Conservation (phyloP, 1,140 invertebrate genomes). For the Zaprionus lachaisei region DNA sequence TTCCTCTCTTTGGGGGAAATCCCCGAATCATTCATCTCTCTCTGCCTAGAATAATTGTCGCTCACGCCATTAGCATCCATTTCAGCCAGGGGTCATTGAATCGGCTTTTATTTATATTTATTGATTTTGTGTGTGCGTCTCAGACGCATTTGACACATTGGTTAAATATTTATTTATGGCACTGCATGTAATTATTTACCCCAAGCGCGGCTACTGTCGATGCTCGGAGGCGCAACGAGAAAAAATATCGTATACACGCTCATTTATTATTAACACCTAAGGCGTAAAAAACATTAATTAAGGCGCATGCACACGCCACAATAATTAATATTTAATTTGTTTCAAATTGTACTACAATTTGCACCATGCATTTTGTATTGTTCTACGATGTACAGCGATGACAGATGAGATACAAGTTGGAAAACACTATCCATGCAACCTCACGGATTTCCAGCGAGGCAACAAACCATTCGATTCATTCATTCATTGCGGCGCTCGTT, state of each 20-base stretch:
- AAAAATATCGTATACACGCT: constrained; percentile 41
- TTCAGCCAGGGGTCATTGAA: background rate
- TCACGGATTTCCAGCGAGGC: constrained; percentile 24
- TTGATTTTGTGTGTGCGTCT: constrained; percentile 2
- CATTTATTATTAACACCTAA: constrained; percentile 72
- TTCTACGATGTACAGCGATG: constrained; percentile 35
- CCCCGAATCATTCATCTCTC: background rate
- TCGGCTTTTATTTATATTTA: constrained; percentile 8
- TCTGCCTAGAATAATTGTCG: no score
- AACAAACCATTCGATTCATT: constrained; percentile 1
- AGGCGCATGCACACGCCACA: constrained; percentile 65
- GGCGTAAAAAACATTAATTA: constrained; percentile 77
- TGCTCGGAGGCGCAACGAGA: constrained; percentile 13
- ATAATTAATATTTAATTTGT: constrained; percentile 76
- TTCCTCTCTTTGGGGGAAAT: no score
- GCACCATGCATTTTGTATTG: constrained; percentile 47
- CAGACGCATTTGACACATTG: constrained; percentile 43
- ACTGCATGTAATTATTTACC: constrained; percentile 52
- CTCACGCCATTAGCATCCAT: no score
- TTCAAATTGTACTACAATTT: constrained; percentile 51
- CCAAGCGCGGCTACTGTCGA: constrained; percentile 27
- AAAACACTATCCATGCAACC: constrained; percentile 4
- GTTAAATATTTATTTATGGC: constrained; percentile 66
- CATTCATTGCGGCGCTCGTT: constrained; percentile 9
- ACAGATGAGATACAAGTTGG: background rate